Conservation (phyloP, 2,888 invertebrate species). For the Oscheius onirici region DNA sequence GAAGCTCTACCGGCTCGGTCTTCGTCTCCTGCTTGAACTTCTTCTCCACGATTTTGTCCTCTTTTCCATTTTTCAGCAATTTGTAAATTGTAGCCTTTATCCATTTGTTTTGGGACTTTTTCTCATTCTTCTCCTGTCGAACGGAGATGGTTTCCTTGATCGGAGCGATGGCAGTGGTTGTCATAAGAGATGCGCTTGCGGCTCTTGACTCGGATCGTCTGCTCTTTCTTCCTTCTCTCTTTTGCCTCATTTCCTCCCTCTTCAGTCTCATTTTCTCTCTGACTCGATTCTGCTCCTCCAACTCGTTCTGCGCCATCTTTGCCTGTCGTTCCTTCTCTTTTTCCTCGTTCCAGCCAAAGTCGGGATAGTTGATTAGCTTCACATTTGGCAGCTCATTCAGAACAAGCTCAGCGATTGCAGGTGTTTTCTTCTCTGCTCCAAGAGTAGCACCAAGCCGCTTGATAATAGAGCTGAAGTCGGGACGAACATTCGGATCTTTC, state of each 20-base stretch:
- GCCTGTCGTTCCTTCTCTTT: background rate
- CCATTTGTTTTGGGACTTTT: too few species aligned
- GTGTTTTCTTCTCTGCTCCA: background rate
- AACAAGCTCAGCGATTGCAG: background rate
- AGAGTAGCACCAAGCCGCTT: background rate
- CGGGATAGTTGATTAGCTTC: too few species aligned
- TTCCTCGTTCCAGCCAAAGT: constrained; percentile 1
- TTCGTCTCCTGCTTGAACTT: background rate
- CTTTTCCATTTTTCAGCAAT: constrained; percentile 75
- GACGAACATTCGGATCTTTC: background rate
- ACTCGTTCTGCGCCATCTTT: background rate
- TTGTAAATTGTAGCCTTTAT: constrained; percentile 76
- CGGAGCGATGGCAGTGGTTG: too few species aligned
- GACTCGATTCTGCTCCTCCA: background rate
- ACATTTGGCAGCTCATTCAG: background rate
- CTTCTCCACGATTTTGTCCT: background rate
- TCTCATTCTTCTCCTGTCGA: too few species aligned
- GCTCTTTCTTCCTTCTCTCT: too few species aligned
- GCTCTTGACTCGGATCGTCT: too few species aligned
- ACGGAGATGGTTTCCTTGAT: too few species aligned
- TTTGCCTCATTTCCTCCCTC: background rate
- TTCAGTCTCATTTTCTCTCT: background rate
- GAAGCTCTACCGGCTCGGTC: too few species aligned
- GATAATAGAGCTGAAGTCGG: background rate
- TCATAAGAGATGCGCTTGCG: too few species aligned